Evolutionary conservation across 1,140 invertebrate genomes (phyloP), one percentile per base, ranked within the genome.

Genomic region (Hylyphantes graminicola): DNA sequence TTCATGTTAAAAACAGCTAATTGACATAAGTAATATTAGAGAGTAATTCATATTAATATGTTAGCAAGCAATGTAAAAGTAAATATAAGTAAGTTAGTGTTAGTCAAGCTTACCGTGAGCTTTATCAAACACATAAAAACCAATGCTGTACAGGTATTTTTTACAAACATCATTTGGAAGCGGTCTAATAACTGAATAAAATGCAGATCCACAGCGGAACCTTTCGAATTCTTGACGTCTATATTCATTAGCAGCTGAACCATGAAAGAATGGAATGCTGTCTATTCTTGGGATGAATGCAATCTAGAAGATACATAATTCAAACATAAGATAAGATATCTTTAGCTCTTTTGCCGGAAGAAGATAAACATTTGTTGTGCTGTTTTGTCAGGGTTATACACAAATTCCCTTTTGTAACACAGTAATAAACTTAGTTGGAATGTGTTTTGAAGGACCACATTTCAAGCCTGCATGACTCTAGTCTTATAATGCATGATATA

Each of bases 261-360:
- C 94, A 77, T 91, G 90, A 89, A 97, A 98, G 88, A 98, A 95
- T 50, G 95, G 94, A 76, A 98, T 93, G 51, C 92, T 92, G 77
- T 97, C 94, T 79, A 96, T 93, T 85, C 92, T 93, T 0, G 98
- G 97, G 84, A 96, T 93, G 7, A 98, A 89, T 10, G 94, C 93
- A 87, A 98, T 93, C 92, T 95, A 15, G 7, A 65, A 85, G 35
- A 63, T 6, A n/a, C 7, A 50, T 53, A 57, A 73, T 83, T 15
- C 10, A 85, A 59, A 59, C 5, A 59, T 59, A 59, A 13, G n/a
- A 13, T 59, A 59, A 35, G 35, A 35, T 35, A 35, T 35, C 35
- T 35, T 35, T 35, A 35, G 35, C 35, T 35, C 35, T 35, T 35
- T 1, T 35, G 35, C 5, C 35, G 35, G 35, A 35, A 35, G 35